Evolutionary conservation across 2,888 invertebrate genomes (phyloP).

Genomic region (Altica lythri): DNA sequence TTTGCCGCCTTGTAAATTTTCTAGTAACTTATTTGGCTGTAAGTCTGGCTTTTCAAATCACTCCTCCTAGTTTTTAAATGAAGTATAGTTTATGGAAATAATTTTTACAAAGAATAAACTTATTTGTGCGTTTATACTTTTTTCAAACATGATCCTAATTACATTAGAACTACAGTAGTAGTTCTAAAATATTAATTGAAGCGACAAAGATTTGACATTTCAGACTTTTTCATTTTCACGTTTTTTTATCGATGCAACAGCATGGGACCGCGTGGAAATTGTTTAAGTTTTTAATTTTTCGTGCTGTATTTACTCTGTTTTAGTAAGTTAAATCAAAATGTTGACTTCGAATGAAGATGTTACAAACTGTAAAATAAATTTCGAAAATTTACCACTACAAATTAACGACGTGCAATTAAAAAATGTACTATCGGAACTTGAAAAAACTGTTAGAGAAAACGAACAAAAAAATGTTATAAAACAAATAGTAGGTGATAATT

Average conservation of each 20-base stretch:
- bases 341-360: conserved; percentile 14
- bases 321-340: conserved; percentile 21
- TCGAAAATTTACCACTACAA: conserved; percentile 22
- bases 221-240: conserved; percentile 22
- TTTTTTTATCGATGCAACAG: conserved; percentile 30
- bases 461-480: conserved; percentile 31
- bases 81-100: no score
- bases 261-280: conserved; percentile 34
- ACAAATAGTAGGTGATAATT: conserved; percentile 31
- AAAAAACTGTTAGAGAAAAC: conserved; percentile 27
- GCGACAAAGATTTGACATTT: conserved; percentile 29
- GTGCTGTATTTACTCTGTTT: conserved; percentile 16
- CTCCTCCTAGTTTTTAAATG: no score
- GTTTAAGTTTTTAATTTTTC: conserved; percentile 26
- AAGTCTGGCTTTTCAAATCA: no score
- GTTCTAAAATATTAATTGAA: neutral
- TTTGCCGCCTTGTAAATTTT: no score
- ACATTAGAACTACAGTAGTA: neutral
- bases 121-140: no score
- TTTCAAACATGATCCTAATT: no score
- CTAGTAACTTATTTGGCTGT: no score
- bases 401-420: conserved; percentile 25
- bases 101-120: no score
- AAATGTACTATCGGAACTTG: conserved; percentile 19
- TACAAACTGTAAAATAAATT: conserved; percentile 19